Base-by-base conservation (phyloP, 1,140 invertebrate species). In the Drosophila lowei region DNA sequence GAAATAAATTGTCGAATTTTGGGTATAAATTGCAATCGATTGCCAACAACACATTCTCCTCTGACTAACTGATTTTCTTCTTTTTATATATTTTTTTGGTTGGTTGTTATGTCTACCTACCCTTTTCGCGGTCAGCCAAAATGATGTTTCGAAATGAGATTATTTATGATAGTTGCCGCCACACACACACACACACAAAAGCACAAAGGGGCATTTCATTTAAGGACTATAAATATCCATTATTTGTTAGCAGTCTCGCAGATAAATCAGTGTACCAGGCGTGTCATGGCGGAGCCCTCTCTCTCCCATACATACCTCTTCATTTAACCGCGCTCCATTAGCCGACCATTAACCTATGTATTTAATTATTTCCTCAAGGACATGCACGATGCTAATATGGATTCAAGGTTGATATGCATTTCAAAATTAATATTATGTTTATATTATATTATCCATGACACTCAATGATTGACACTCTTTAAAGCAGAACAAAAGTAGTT, bases 1-100 rank as follows among this genome's bases (percentile, higher is more conserved):
- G 63, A 88, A 83, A 86, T 86, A 88, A 88, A 86, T 86, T 88
- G 83, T 83, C 75, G 83, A 86, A 83, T 88, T 75, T 78, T 66
- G 75, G 74, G 74, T 83, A 81, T 88, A 86, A 83, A 86, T 86
- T 72, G 78, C 56, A 72, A 75, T 49, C 63, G 83, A 56, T 81
- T 77, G 34, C 56, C 68, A 73, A 68, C 63, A 67, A 73, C 63
- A 67, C 75, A 67, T 77, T 75, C 23, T 25, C 4, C 23, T 9
- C 28, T 6, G 3, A 2, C 13, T 34, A 23, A 18, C 9, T 15
- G 15, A 63, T 23, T 50, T 56, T 16, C 8, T 16, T 55, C 11
- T 42, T 56, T 41, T 53, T 58, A 44, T 70, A 8, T 28, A 46
- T 38, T 18, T 30, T 38, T 38, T 13, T 38, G 13, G 34, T 38